Base-by-base conservation (phyloP, 2,888 invertebrate species). In the Eudemis profundana region DNA sequence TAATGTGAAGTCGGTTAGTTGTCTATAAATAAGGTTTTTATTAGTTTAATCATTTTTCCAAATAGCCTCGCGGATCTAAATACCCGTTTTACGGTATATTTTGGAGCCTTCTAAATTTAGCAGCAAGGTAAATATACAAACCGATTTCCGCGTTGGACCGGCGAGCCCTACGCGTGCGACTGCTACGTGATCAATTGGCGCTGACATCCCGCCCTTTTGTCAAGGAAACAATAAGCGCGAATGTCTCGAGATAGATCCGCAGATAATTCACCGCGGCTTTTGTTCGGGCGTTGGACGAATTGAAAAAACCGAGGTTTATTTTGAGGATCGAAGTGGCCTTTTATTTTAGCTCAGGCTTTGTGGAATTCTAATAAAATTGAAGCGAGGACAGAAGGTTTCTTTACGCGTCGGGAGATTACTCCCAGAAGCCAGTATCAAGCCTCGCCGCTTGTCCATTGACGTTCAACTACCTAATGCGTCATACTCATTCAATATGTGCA, bases 131-230 rank as follows among this genome's bases (percentile, higher is more conserved):
- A 29, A 27, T 44, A 60, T 38, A 47, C 19, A 46, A 61, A 54
- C 53, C 15, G 61, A 53, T 33, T 61, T 69, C 60, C 72, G 70
- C 70, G 72, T 69, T 66, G 71, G 72, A 4, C 40, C 40, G 42
- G 27, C 40, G 27, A 40, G 27, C 40, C 54, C 7, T 27, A n/a
- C 40, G 27, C 27, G 40, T 42, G 27, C 56, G 70, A 27, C 38
- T 56, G 65, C 70, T 76, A 81, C 83, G 83, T 82, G 83, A 83
- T 82, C 83, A 81, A 83, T 83, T 81, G 83, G 77, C 74, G 72
- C 72, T 70, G 78, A 78, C 81, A 77, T 67, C 76, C 74, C 72
- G 73, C 77, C 78, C 81, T 78, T 82, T 83, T 83, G 83, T 82
- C 77, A 74, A 76, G 77, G 76, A 81, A 83, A 83, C 83, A 83